Evolutionary conservation across 2,888 invertebrate species (phyloP), one percentile per base, ranked within the genome.

Genomic region (Catocala fraxini): DNA sequence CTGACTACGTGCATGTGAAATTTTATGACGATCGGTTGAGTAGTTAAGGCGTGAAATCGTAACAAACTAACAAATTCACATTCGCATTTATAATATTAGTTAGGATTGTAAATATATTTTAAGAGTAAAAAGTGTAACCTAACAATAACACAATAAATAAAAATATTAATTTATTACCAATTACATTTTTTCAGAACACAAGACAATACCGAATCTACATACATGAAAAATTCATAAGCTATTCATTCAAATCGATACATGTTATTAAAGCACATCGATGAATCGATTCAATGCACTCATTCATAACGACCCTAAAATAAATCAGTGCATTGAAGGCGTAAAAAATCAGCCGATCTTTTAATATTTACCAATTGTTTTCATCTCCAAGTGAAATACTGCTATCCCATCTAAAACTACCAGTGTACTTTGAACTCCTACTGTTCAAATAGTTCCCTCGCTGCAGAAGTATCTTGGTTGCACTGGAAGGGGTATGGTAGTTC

Each of bases 301-400:
- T 82, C 70, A 76, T 43, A 75, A 77, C 71, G 67, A 73, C 69
- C 68, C 73, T 74, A 73, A 71, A 78, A 85, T 88, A 84, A 88
- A 85, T 86, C 81, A 84, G 73, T 78, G 69, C 77, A 78, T 69
- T 74, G 74, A 70, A 70, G 81, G 84, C 83, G 80, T 82, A 85
- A 85, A 81, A 83, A 83, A 84, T 77, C 80, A 82, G 80, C 80
- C 79, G 63, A 64, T 73, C 79, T 79, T 84, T 86, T 83, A 83
- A 85, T 85, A 86, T 88, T 84, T 82, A 86, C 83, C 79, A 83
- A 87, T 87, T 87, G 85, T 85, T 86, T 86, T 85, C 78, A 83
- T 82, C 83, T 80, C 75, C 65, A 73, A 68, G 76, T 87, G 79
- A 87, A 82, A 83, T 87, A 88, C 78, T 79, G 79, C 71, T 64